These are phyloP conservation scores for Strigops habroptila DNA, from an alignment of 2,113 vertebrate species.

Conservation along the genomic window DNA sequence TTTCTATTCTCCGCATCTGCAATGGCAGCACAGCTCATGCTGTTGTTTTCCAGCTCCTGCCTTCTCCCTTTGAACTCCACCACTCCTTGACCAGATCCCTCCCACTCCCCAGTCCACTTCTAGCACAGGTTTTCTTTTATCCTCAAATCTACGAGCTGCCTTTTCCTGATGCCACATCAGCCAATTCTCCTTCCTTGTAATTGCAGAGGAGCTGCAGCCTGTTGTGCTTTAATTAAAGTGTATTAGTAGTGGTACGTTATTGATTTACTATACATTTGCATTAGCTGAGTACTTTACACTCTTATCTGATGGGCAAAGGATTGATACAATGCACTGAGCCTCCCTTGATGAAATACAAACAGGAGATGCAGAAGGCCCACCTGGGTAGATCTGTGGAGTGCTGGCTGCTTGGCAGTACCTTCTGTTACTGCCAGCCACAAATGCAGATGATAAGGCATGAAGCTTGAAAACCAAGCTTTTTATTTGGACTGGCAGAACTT, in stretches of 20 bases:
- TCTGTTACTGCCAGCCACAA: background rate
- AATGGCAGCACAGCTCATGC: fast-evolving
- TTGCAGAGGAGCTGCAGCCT: constrained; percentile 26
- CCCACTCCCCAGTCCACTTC: background rate
- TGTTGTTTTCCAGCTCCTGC: background rate
- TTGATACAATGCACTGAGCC: background rate
- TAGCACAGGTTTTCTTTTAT: background rate
- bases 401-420: background rate
- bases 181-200: background rate
- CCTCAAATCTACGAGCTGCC: background rate
- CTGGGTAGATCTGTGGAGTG: background rate
- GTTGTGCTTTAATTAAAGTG: constrained; percentile 47
- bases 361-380: constrained; percentile 8
- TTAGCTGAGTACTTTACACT: constrained; percentile 22
- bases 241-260: constrained; percentile 36
- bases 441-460: background rate
- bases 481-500: background rate
- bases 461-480: background rate
- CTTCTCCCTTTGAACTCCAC: background rate
- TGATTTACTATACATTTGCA: constrained; percentile 52
- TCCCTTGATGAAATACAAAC: background rate
- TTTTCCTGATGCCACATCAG: background rate
- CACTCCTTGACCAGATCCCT: background rate
- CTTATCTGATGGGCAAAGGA: constrained; percentile 55
- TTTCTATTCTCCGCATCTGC: background rate